These are phyloP conservation scores for Centrocercus urophasianus DNA, from an alignment of 2,113 vertebrate genomes.

Conservation along the genomic window DNA sequence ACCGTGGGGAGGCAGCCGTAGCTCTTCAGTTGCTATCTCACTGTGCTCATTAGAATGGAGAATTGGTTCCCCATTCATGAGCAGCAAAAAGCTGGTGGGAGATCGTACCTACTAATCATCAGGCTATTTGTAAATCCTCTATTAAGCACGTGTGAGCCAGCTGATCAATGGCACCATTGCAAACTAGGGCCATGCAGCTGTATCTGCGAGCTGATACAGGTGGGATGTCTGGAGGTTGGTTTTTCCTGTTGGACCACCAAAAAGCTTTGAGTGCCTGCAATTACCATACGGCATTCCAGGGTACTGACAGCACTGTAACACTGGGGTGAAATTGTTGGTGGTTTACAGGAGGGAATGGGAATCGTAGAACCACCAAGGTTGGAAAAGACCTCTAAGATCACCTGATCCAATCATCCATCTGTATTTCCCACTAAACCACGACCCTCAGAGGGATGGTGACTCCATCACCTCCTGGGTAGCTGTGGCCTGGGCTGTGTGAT, in stretches of 20 bases:
- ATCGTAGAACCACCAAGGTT: no score
- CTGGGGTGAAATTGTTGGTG: no score
- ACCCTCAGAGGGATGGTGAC: no score
- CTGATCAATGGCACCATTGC: not conserved
- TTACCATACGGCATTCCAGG: no score
- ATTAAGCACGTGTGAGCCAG: not conserved
- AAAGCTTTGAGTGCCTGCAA: not conserved
- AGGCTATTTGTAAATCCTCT: not conserved
- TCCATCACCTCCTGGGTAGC: no score
- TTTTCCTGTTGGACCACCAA: not conserved
- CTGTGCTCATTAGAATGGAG: not conserved
- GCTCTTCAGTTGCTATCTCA: not conserved
- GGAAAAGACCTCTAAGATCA: no score
- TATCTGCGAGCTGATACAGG: not conserved
- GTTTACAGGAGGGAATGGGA: no score
- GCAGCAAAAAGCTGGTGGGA: not conserved
- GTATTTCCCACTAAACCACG: no score
- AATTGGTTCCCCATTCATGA: fast-evolving
- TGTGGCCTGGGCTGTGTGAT: not conserved
- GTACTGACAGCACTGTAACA: no score
- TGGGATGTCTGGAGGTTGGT: not conserved
- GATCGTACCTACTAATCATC: not conserved
- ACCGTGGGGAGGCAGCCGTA: not conserved
- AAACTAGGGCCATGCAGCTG: not conserved
- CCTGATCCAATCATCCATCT: no score